Percentiles rank a stretch among this genome's conserved stretches.
phyloP scores from a whole-genome alignment of 2,888 invertebrate genomes.

The Netelia melanura region DNA sequence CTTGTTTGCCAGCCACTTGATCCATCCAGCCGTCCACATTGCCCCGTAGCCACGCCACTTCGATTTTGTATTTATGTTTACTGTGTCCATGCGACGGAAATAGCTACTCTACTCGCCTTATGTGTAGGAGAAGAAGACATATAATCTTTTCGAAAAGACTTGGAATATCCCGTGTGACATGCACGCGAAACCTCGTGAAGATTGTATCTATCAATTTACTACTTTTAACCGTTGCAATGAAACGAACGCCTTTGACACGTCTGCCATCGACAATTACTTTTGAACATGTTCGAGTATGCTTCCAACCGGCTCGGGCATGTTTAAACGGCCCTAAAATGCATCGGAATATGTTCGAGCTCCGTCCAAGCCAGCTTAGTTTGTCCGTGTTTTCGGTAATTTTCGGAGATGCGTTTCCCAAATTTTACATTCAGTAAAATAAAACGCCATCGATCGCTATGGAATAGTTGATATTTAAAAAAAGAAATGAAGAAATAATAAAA shows the following conservation, averaged over 20 bases:
- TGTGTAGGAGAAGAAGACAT: constrained; percentile 52
- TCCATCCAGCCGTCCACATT: constrained; percentile 69
- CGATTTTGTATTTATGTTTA: constrained; percentile 51
- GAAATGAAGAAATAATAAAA: too few relatives aligned
- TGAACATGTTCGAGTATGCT: not conserved
- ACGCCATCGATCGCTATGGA: too few relatives aligned
- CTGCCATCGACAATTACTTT: not conserved
- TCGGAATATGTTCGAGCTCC: too few relatives aligned
- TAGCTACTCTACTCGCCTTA: constrained; percentile 57
- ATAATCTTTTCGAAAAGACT: constrained; percentile 57
- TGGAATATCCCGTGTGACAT: constrained; percentile 1
- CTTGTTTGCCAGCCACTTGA: constrained; percentile 76
- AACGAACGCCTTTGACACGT: not conserved
- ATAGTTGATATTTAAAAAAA: too few relatives aligned
- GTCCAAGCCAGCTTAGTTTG: too few relatives aligned
- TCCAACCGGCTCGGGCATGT: too few relatives aligned
- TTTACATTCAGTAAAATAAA: too few relatives aligned
- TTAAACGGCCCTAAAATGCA: too few relatives aligned
- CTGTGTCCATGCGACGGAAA: constrained; percentile 56
- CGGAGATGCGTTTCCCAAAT: too few relatives aligned
- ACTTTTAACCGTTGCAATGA: not conserved
- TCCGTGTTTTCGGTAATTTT: too few relatives aligned
- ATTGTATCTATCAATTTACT: constrained; percentile 39
- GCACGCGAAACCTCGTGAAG: constrained; percentile 7
- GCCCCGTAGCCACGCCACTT: constrained; percentile 31